phyloP scores from a whole-genome alignment of 2,113 vertebrate genomes.

The Verasper variegatus region DNA sequence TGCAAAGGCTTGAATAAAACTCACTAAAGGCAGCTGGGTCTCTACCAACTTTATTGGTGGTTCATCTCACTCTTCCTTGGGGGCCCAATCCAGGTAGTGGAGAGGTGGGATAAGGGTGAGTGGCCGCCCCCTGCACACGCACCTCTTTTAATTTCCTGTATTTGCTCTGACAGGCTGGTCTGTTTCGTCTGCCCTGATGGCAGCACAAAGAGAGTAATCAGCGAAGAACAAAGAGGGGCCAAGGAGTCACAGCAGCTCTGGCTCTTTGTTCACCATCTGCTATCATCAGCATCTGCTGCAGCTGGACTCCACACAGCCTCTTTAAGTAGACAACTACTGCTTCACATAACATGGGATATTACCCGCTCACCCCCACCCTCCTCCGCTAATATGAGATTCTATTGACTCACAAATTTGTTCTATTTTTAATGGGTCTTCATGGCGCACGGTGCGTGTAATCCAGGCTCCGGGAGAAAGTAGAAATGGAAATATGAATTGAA shows the following conservation, averaged over 20 bases:
- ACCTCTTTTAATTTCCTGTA: constrained; percentile 21
- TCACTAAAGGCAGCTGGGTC: neutral
- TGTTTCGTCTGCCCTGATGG: constrained; percentile 77
- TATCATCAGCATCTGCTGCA: constrained; percentile 56
- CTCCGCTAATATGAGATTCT: neutral
- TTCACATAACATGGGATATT: neutral
- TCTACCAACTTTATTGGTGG: neutral
- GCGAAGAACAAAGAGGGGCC: constrained; percentile 61
- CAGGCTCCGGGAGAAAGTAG: neutral
- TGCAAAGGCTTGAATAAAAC: neutral
- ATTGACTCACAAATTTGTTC: neutral
- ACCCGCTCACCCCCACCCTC: no score
- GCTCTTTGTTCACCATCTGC: constrained; percentile 52
- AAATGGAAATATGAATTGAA: neutral
- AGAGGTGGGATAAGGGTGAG: constrained; percentile 20
- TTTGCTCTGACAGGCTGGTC: constrained; percentile 35
- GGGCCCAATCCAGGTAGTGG: constrained; percentile 38
- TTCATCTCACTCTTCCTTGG: constrained; percentile 45
- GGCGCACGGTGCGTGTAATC: no score
- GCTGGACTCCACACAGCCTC: constrained; percentile 10
- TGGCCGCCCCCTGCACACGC: neutral
- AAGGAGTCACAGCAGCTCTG: constrained; percentile 48
- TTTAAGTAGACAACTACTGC: neutral
- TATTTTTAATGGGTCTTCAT: neutral
- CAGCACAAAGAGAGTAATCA: constrained; percentile 56